A percentile compares a stretch with the other conserved stretches of the same genome.
Conservation (phyloP, 92 coral and sea anemone species). For the Scolanthus callimorphus region DNA sequence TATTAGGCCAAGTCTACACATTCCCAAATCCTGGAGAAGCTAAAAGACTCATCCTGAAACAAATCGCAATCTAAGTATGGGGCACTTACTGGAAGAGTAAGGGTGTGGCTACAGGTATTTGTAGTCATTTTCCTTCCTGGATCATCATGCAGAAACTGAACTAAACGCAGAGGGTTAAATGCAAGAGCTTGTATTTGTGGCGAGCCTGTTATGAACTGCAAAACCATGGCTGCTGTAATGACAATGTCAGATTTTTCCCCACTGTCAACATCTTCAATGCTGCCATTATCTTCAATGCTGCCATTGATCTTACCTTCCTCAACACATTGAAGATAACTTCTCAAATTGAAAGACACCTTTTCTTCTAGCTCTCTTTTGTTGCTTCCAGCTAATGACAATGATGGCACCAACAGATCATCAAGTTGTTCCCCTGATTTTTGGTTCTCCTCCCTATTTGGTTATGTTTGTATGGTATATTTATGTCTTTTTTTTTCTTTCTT, state of each 20-base stretch:
- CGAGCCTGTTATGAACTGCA: constrained; percentile 46
- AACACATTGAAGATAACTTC: constrained; percentile 35
- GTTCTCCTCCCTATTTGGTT: too few relatives aligned
- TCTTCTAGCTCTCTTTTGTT: constrained; percentile 45
- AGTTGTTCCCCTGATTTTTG: constrained; percentile 24
- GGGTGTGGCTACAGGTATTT: too few relatives aligned
- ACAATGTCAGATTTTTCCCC: constrained; percentile 29
- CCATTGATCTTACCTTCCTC: constrained; percentile 26
- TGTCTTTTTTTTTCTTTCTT: too few relatives aligned
- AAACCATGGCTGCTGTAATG: constrained; percentile 33
- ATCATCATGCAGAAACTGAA: constrained; percentile 36
- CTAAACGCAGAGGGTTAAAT: constrained; percentile 25
- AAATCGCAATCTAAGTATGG: too few relatives aligned
- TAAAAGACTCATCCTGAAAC: too few relatives aligned
- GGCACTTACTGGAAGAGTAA: too few relatives aligned
- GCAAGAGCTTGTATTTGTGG: constrained; percentile 33
- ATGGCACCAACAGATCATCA: constrained; percentile 30
- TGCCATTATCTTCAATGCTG: constrained; percentile 32
- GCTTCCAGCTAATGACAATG: constrained; percentile 38
- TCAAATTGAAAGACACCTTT: constrained; percentile 36
- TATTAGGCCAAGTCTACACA: too few relatives aligned
- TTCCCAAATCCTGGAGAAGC: too few relatives aligned
- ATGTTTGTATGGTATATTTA: too few relatives aligned
- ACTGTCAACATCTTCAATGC: constrained; percentile 39
- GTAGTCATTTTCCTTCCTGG: constrained; percentile 34